Evolutionary conservation across 2,113 vertebrate species (phyloP).

Genomic region (Daphoenositta chrysoptera): DNA sequence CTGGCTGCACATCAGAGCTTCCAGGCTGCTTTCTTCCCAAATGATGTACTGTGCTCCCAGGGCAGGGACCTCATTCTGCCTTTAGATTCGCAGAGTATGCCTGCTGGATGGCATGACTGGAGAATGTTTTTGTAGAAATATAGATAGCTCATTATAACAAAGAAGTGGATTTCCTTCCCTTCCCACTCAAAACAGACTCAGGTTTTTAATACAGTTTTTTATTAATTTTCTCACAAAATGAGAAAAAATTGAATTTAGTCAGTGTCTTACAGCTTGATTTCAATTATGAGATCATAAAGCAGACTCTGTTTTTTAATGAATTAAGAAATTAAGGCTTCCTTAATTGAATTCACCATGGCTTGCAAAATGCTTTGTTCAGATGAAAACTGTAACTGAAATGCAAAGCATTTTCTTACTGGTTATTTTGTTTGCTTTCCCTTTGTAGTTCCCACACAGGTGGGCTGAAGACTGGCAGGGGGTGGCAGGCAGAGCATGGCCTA

Average conservation of each 20-base stretch:
- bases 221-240: not conserved
- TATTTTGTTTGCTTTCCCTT: not conserved
- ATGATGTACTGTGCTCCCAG: not conserved
- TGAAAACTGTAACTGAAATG: not conserved
- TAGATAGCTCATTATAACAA: not conserved
- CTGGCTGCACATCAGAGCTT: conserved; percentile 1
- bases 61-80: not conserved
- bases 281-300: not conserved
- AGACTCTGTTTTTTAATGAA: conserved; percentile 1
- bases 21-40: not conserved
- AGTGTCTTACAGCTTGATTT: not conserved
- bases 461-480: not conserved
- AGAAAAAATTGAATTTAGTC: not conserved
- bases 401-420: fast-evolving
- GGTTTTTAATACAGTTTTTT: not conserved
- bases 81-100: not conserved
- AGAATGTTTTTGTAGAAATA: not conserved
- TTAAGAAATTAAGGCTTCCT: not conserved
- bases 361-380: not conserved
- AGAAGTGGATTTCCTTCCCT: conserved; percentile 6
- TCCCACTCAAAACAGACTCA: not conserved
- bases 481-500: not conserved
- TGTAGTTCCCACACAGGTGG: not conserved
- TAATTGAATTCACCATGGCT: not conserved
- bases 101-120: not conserved